These are phyloP conservation scores for Lithodes maja DNA, from an alignment of 2,888 invertebrate species.

Conservation along the genomic window DNA sequence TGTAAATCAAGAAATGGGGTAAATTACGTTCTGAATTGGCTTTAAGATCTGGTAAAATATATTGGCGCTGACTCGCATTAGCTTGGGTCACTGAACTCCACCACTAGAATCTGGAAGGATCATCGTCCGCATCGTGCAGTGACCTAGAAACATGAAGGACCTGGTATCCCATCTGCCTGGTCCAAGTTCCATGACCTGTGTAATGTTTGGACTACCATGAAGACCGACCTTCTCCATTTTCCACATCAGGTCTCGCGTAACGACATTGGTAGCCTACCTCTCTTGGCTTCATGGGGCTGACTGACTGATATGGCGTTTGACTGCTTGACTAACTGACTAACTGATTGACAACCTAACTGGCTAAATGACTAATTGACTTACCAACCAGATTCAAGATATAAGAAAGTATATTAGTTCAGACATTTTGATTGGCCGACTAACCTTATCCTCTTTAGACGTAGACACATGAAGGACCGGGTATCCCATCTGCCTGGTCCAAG, in stretches of 20 bases:
- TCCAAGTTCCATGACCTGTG: conserved; percentile 90
- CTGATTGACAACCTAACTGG: no score
- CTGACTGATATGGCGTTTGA: no score
- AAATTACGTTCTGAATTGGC: no score
- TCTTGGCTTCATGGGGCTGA: no score
- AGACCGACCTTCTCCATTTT: conserved; percentile 75
- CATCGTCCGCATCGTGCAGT: not conserved
- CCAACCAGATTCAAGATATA: not conserved
- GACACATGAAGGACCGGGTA: conserved; percentile 84
- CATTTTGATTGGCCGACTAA: not conserved
- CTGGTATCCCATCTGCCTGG: conserved; percentile 91
- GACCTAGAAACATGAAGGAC: conserved; percentile 80
- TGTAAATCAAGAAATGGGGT: no score
- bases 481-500: conserved; percentile 93
- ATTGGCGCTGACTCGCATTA: no score
- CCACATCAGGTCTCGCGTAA: conserved; percentile 77
- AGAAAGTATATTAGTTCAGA: not conserved
- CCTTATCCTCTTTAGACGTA: conserved; percentile 71
- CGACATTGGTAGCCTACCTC: conserved; percentile 79
- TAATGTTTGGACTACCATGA: conserved; percentile 72
- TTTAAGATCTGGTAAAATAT: no score
- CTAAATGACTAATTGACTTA: no score
- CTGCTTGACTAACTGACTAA: no score
- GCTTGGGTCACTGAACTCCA: no score
- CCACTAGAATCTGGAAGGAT: no score